Evolutionary conservation across 92 coral and sea anemone species (phyloP), one percentile per base, ranked within the genome.

Genomic region (Zoanthus sansibaricus): DNA sequence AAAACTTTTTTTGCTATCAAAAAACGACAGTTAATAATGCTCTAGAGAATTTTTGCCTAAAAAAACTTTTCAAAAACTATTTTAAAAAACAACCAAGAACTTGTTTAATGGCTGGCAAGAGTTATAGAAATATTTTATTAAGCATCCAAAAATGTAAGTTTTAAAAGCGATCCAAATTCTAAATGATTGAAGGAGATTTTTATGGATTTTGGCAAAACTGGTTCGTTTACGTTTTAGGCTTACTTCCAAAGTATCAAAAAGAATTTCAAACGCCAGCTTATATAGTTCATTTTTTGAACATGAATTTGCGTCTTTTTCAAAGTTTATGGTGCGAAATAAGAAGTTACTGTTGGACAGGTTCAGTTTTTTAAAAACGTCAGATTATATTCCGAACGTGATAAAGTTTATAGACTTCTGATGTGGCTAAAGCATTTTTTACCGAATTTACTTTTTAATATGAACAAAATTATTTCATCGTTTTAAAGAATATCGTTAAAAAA

Each of bases 181-280:
- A 20, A 59, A 46, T 46, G 15, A 48, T 37, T 17, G 44, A 37
- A 72, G 76, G 9, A 72, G 37, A 32, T 16, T 73, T 45, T 46
- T 4, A 9, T 17, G 7, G 37, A 46, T 76, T 76, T 56, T 76
- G 82, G 82, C 82, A 54, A 54, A 52, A 76, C 18, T 15, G 32
- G 17, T 76, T n/a, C 11, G 15, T 54, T 54, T 13, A 49, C 12
- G 55, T 10, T 76, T 52, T 55, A 76, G 82, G 82, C 82, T 52
- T 21, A 51, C 14, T 20, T 52, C 80, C 80, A 76, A 20, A 33
- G 31, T 18, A 52, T 30, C 74, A 9, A 62, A 9, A n/a, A 62
- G 25, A 20, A 7, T 17, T 62, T 62, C n/a, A 3, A 20, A 62
- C 1, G 20, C 42, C 42, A 7, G 46, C 17, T 31, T 20, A n/a